Conservation (phyloP, 2,113 vertebrate genomes). For the Octodon degus region DNA sequence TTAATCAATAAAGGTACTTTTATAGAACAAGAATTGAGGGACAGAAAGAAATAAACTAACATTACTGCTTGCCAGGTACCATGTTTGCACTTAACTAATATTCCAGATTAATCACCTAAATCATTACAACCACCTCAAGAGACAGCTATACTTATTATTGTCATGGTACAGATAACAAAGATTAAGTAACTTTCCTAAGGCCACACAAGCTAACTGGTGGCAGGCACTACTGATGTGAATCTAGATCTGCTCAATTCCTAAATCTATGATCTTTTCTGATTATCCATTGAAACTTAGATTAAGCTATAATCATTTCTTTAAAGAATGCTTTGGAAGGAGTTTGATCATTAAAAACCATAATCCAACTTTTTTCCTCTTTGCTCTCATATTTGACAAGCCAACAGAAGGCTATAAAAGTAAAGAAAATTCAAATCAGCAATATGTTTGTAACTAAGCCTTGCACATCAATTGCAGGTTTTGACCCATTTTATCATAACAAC, state of each 20-base stretch:
- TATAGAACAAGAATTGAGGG: not conserved
- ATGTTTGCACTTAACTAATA: not conserved
- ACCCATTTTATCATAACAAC: conserved; percentile 18
- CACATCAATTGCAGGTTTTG: not conserved
- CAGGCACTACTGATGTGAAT: conserved; percentile 32
- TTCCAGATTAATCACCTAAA: not conserved
- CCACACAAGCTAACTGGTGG: not conserved
- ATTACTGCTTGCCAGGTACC: not conserved
- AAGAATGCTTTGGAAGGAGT: conserved; percentile 37
- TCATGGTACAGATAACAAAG: conserved; percentile 29
- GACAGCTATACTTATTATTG: not conserved
- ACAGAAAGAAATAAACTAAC: not conserved
- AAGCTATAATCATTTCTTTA: conserved; percentile 14
- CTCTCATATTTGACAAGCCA: not conserved
- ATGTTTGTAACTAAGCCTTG: not conserved
- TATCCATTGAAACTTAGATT: not conserved
- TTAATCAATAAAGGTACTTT: conserved; percentile 7
- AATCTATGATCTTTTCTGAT: conserved; percentile 17
- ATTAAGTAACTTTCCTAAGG: not conserved
- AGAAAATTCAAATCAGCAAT: not conserved
- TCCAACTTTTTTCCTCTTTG: not conserved
- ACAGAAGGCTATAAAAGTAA: not conserved
- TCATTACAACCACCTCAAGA: not conserved
- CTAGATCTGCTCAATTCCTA: conserved; percentile 26
- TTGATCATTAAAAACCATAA: conserved; percentile 3